Evolutionary conservation across 2,797 vertebrate genomes (phyloP), one percentile per base, ranked within the genome.

Genomic region (Gambelia wislizenii): DNA sequence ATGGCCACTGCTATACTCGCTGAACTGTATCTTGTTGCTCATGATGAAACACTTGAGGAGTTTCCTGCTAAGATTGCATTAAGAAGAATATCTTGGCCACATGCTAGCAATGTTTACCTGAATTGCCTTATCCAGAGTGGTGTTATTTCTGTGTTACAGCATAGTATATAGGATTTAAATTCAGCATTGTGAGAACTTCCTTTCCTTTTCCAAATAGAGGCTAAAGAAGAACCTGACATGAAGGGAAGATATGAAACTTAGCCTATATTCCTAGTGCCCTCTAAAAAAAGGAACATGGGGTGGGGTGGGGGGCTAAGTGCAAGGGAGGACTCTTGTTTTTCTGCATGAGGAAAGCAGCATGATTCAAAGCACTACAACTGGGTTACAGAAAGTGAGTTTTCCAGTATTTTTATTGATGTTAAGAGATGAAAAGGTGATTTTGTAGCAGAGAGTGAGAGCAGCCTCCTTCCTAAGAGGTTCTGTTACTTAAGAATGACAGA

Each of bases 191-290:
- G 52, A 33, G 27, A 75, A 59, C 18, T 84, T 39, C 9, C 12
- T 84, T 84, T 72, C 25, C 54, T 83, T 83, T 49, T 36, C 36
- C 6, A 69, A 84, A 84, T 67, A 39, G 72, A 84, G 54, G 61
- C 42, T 27, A 44, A 16, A 36, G 6, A 25, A 16, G 9, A 59
- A 30, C 22, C 47, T 59, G 22, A 22, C n/a, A 59, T 47, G 16
- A 76, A 7, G 30, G 27, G 20, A 49, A 6, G n/a, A 54, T 54
- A 39, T 44, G 52, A 69, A 61, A n/a, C 85, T 87, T 79, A 20
- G 36, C 22, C 18, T 70, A 18, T 67, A 42, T 14, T 78, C 44
- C 22, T 39, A 2, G 12, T 54, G 61, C 16, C 36, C 47, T 52
- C 44, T 77, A 42, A 36, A 39, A n/a, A 78, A 67, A 22, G 14